Conservation (phyloP, 53 echinoderm and acorn worm species). For the Apostichopus leukothele region DNA sequence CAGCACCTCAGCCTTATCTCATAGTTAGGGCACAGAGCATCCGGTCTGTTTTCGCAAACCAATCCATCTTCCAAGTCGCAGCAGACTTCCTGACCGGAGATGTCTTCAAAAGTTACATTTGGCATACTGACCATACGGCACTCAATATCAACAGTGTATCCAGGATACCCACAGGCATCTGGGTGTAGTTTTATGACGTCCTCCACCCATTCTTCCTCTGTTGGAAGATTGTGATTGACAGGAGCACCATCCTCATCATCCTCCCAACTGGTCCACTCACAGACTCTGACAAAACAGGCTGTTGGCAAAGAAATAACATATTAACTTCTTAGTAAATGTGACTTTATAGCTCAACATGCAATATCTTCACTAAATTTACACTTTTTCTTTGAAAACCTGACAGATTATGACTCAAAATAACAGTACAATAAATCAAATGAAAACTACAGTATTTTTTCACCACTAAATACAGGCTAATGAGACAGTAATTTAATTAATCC, state of each 20-base stretch:
- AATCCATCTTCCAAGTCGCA: constrained; percentile 35
- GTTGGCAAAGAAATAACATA: not conserved
- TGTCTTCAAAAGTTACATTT: constrained; percentile 31
- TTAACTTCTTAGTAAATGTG: too few species aligned
- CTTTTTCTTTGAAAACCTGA: too few species aligned
- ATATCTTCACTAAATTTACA: too few species aligned
- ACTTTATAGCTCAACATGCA: too few species aligned
- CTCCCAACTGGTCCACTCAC: constrained; percentile 27
- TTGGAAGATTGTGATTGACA: not conserved
- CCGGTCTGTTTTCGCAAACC: constrained; percentile 6
- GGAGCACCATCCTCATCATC: constrained; percentile 25
- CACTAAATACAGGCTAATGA: too few species aligned
- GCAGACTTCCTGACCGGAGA: constrained; percentile 24
- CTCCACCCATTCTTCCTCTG: constrained; percentile 15
- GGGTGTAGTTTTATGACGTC: constrained; percentile 7
- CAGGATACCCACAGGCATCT: constrained; percentile 18
- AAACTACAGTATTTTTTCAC: too few species aligned
- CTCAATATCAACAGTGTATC: constrained; percentile 18
- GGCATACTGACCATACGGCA: constrained; percentile 2
- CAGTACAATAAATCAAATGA: too few species aligned
- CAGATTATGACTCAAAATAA: too few species aligned
- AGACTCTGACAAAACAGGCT: constrained; percentile 19
- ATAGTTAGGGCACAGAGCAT: not conserved
- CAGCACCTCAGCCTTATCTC: constrained; percentile 20
- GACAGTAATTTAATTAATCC: too few species aligned